Base-by-base conservation (phyloP, 2,888 invertebrate species). In the Tuberolachnus salignus region DNA sequence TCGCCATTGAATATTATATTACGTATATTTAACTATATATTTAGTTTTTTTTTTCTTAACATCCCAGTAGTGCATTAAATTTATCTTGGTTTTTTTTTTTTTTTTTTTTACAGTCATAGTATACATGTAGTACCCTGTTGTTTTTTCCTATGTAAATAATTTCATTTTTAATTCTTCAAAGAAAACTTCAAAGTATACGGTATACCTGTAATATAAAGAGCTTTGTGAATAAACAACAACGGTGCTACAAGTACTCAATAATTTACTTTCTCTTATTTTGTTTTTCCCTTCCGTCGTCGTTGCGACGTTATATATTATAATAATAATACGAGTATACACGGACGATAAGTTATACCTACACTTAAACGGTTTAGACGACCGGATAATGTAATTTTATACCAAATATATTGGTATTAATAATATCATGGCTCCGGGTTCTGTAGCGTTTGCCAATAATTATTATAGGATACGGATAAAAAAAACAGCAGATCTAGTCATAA, bases 71-170 rank as follows among this genome's bases (percentile, higher is more conserved):
- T 44, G 21, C 11, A 42, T 70, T 70, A 44, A 42, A 23, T 70
- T 21, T 55, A 21, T 11, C 42, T 69, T 55, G 3, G 49, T 21
- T 23, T 69, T 49, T 2, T 16, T 51, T 16, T 51, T 16, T 51
- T 16, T 14, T 16, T 19, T 53, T 53, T 51, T 69, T 53, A n/a
- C 19, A 51, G 19, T 34, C 14, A 49, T 69, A 53, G 51, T 69
- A 34, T 34, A 6, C 46, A 14, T 11, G 23, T 66, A 34, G 34
- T 34, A 34, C 34, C 6, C 6, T 34, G 34, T 34, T 34, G 34
- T 34, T 34, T 67, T 49, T 21, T 59, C 16, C 66, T 14, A 11
- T 11, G 4, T 55, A 70, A 53, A 70, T 44, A 70, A 55, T 70
- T 49, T 66, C 66, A 23, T 69, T 55, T 69, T 69, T 53, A 55